Base-by-base conservation (phyloP, 2,113 vertebrate species). In the Plestiodon gilberti region DNA sequence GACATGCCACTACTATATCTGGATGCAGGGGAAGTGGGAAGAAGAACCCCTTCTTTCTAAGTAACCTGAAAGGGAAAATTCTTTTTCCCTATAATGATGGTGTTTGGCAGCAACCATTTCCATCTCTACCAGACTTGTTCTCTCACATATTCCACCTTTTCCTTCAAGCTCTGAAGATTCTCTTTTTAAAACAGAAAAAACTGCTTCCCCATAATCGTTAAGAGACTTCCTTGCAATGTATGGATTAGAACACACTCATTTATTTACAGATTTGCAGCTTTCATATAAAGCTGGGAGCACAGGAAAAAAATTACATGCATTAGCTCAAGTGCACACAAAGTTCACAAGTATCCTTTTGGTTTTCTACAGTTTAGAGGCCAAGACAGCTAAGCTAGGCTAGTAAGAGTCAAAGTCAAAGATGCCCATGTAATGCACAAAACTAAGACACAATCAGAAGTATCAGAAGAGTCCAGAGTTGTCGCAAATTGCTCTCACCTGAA, bases 11-110 rank as follows among this genome's bases (percentile, higher is more conserved):
- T 91, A 89, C 74, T 93, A n/a, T 61, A 28, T 81, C 75, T 65
- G 57, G 76, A 7, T 90, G 88, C 91, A 88, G 85, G 83, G 85
- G 81, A 86, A 87, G 91, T 87, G 57, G 22, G 33, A 17, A 48
- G 10, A 20, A 28, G 18, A 40, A 88, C 84, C 71, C 87, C 88
- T 79, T 88, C 86, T 90, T 73, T 6, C 38, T 55, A 74, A 74
- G 33, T 90, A 95, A 77, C 4, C 65, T 20, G 89, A 93, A 64
- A 38, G 33, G 65, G 38, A 20, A 62, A 61, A 61, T 2, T 30
- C 23, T 23, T 78, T 61, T 83, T 35, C 5, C 17, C 30, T 75
- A 23, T 52, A 35, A 4, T 73, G 23, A 8, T 62, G 23, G 2
- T 78, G n/a, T 7, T 59, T 64, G 78, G 64, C 35, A 65, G 25